Evolutionary conservation across 2,113 vertebrate species (phyloP).

Genomic region (Odontophorus gujanensis): DNA sequence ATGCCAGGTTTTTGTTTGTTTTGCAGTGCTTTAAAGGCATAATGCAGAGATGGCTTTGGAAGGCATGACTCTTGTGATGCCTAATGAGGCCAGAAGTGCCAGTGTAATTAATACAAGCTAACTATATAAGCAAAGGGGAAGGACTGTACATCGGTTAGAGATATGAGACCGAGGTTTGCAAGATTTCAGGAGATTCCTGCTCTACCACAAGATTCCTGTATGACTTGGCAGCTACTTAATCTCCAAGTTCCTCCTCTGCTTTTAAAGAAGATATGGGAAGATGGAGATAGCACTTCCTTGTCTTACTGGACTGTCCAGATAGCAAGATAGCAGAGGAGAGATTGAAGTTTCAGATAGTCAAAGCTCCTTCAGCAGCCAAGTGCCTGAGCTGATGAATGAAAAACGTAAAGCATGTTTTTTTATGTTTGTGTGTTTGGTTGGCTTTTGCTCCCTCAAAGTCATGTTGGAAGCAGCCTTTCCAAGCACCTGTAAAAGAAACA

Average conservation of each 20-base stretch:
- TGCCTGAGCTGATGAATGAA: neutral
- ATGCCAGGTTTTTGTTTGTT: neutral
- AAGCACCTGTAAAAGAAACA: neutral
- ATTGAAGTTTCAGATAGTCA: neutral
- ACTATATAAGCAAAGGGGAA: neutral
- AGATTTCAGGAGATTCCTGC: constrained; percentile 36
- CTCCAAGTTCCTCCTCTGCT: constrained; percentile 13
- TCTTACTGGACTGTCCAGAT: neutral
- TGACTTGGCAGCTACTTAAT: constrained; percentile 34
- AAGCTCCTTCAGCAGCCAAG: neutral
- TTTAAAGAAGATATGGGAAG: constrained; percentile 37
- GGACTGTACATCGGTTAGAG: neutral
- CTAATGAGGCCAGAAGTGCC: neutral
- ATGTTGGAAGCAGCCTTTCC: neutral
- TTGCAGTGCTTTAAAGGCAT: neutral
- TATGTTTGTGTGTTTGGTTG: neutral
- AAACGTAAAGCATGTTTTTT: neutral
- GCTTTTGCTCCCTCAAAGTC: neutral
- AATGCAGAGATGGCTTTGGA: neutral
- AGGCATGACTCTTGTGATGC: neutral
- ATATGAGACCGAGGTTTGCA: neutral
- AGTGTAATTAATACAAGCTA: neutral
- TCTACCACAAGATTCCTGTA: constrained; percentile 11
- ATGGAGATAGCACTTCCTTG: neutral
- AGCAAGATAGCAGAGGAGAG: neutral